Percentiles rank a stretch among this genome's conserved stretches.
Evolutionary conservation across 2,888 invertebrate genomes (phyloP).

Genomic region (Pogonocherus hispidulus): DNA sequence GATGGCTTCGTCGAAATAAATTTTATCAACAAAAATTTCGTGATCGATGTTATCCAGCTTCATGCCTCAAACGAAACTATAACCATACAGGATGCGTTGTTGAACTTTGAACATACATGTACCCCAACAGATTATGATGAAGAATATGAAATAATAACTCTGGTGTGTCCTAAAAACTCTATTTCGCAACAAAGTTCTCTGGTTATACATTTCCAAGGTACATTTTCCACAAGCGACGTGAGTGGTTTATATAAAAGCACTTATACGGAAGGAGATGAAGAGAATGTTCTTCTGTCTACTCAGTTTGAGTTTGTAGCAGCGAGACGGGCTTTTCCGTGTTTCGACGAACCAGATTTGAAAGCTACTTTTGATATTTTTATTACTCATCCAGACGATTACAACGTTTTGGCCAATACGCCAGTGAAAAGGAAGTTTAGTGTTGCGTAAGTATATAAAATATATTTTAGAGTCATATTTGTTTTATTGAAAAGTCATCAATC

Average conservation of each 20-base stretch:
- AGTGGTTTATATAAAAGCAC: constrained; percentile 69
- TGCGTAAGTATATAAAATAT: constrained; percentile 21
- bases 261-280: constrained; percentile 37
- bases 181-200: constrained; percentile 38
- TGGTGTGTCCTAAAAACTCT: constrained; percentile 6
- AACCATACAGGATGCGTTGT: constrained; percentile 9
- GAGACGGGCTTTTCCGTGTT: constrained; percentile 82
- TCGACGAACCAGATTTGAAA: constrained; percentile 80
- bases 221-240: constrained; percentile 63
- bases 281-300: constrained; percentile 75
- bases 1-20: constrained; percentile 39
- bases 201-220: constrained; percentile 53
- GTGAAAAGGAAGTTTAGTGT: neutral
- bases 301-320: constrained; percentile 79
- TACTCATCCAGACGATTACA: constrained; percentile 67
- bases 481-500: too few species aligned
- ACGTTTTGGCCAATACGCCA: constrained; percentile 46
- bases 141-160: constrained; percentile 30
- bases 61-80: constrained; percentile 33
- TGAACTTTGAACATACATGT: constrained; percentile 1
- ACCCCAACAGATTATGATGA: neutral
- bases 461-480: too few species aligned
- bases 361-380: constrained; percentile 72
- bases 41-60: constrained; percentile 1
- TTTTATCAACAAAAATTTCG: constrained; percentile 1